phyloP scores from a whole-genome alignment of 2,888 invertebrate genomes.

The Psylliodes chrysocephalus region DNA sequence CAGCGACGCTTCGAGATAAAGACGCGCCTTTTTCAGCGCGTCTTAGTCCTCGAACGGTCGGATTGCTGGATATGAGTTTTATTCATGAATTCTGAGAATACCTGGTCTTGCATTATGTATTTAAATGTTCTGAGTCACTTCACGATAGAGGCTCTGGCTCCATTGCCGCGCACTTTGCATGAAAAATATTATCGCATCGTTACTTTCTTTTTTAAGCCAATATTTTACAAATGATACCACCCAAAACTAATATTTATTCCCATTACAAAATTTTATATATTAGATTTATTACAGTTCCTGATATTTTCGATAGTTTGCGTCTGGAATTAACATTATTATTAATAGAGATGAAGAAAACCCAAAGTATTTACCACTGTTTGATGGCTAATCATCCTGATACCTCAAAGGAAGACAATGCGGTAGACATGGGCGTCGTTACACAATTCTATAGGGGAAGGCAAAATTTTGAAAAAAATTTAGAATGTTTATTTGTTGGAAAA shows the following conservation, averaged over 20 bases:
- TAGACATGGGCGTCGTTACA: too few relatives aligned
- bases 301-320: too few relatives aligned
- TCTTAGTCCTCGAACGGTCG: constrained; percentile 41
- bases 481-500: too few relatives aligned
- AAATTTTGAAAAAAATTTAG: too few relatives aligned
- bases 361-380: too few relatives aligned
- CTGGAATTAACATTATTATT: too few relatives aligned
- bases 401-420: too few relatives aligned
- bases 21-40: constrained; percentile 42
- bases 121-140: constrained; percentile 57
- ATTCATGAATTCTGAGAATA: constrained; percentile 58
- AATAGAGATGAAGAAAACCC: too few relatives aligned
- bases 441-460: too few relatives aligned
- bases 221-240: not conserved
- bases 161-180: constrained; percentile 43
- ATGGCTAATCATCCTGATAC: too few relatives aligned
- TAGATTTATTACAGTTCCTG: too few relatives aligned
- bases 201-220: constrained; percentile 32
- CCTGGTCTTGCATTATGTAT: constrained; percentile 60
- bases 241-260: not conserved
- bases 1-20: constrained; percentile 41
- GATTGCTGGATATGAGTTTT: constrained; percentile 49
- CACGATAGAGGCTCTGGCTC: constrained; percentile 42
- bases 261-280: too few relatives aligned
- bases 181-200: constrained; percentile 45